Conservation (phyloP, 1,140 invertebrate genomes). For the Drosophila tristis region DNA sequence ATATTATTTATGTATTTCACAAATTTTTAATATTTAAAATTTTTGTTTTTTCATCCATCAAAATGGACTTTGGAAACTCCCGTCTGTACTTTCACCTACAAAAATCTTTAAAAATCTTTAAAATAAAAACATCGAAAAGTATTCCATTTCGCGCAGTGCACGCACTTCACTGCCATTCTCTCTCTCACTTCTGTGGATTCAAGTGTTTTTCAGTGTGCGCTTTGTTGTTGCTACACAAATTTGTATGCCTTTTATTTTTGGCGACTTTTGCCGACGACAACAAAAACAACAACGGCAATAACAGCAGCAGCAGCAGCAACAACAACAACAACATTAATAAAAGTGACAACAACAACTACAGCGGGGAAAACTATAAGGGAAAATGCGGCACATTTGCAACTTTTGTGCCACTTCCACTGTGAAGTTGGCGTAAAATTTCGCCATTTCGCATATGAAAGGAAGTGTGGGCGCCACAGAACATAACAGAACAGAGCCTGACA, state of each 20-base stretch:
- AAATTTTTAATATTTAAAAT: too few relatives aligned
- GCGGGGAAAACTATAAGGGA: constrained; percentile 14
- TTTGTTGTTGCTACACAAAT: constrained; percentile 50
- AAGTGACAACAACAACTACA: constrained; percentile 12
- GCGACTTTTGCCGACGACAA: constrained; percentile 56
- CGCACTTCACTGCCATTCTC: background rate
- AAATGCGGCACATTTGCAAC: constrained; percentile 73
- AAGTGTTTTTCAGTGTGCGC: constrained; percentile 55
- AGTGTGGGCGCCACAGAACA: constrained; percentile 67
- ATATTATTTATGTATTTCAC: too few relatives aligned
- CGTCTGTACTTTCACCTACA: too few relatives aligned
- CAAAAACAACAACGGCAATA: constrained; percentile 16
- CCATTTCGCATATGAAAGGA: constrained; percentile 82
- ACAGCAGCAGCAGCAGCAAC: constrained; percentile 18
- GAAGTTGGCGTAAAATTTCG: constrained; percentile 80
- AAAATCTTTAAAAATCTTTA: too few relatives aligned
- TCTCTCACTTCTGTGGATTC: background rate
- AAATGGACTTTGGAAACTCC: too few relatives aligned
- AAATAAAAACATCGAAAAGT: too few relatives aligned
- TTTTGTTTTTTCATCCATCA: too few relatives aligned
- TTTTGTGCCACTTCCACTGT: constrained; percentile 78
- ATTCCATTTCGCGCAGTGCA: background rate
- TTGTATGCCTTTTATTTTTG: constrained; percentile 76
- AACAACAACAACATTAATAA: constrained; percentile 39
- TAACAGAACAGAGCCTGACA: too few relatives aligned